phyloP scores from a whole-genome alignment of 2,888 invertebrate species.

The Drosophila maculinotata region DNA sequence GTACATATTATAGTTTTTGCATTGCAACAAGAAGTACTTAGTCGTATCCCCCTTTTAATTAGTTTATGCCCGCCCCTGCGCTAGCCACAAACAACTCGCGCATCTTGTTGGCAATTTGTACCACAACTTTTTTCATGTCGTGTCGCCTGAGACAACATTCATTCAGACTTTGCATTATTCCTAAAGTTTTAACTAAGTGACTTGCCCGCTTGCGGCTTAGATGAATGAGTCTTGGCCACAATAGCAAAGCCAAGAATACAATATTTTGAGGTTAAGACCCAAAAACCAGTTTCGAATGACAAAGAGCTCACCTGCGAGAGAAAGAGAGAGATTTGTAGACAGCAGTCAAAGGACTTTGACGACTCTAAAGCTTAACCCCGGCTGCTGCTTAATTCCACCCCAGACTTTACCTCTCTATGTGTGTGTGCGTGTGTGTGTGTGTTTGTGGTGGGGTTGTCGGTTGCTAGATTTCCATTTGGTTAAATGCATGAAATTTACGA shows the following conservation, averaged over 20 bases:
- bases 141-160: constrained; percentile 46
- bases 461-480: constrained; percentile 66
- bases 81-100: constrained; percentile 26
- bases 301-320: constrained; percentile 44
- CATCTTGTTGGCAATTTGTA: constrained; percentile 50
- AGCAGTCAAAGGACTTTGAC: constrained; percentile 14
- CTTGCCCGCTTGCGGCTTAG: constrained; percentile 27
- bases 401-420: neutral
- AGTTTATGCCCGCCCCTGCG: constrained; percentile 3
- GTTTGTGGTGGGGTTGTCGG: constrained; percentile 1
- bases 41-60: constrained; percentile 1
- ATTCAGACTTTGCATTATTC: constrained; percentile 43
- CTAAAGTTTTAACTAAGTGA: constrained; percentile 43
- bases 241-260: constrained; percentile 30
- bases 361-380: neutral
- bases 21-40: too few species aligned
- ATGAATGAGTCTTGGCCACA: constrained; percentile 47
- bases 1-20: too few species aligned
- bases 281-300: constrained; percentile 56
- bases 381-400: constrained; percentile 32
- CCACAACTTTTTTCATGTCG: constrained; percentile 34
- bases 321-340: constrained; percentile 19
- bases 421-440: neutral
- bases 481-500: constrained; percentile 73
- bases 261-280: constrained; percentile 41